A percentile compares a stretch with the other conserved stretches of the same genome.
phyloP scores from a whole-genome alignment of 2,797 vertebrate species.

The Rhabdomys pumilio region DNA sequence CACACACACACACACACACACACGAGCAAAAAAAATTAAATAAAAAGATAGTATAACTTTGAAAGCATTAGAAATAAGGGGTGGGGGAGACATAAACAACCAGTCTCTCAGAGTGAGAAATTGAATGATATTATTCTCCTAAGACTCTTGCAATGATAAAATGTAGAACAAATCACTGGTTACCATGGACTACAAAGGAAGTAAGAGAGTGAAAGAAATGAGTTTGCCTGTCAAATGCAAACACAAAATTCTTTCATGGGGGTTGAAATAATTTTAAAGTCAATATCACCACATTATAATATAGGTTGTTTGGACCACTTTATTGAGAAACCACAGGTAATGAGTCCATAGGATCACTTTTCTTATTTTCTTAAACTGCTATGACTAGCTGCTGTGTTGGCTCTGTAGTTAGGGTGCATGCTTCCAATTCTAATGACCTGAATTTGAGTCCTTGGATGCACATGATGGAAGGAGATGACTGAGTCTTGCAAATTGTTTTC shows the following conservation, averaged over 20 bases:
- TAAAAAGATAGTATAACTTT: neutral
- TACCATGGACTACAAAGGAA: neutral
- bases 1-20: neutral
- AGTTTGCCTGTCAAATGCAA: neutral
- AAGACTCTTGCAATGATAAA: constrained; percentile 21
- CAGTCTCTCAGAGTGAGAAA: neutral
- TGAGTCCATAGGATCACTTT: neutral
- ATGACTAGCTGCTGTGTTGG: neutral
- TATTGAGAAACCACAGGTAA: neutral
- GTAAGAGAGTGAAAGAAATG: neutral
- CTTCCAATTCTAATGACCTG: neutral
- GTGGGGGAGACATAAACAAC: neutral
- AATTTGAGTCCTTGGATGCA: neutral
- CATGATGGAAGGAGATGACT: neutral
- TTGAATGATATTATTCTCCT: neutral
- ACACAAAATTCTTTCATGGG: neutral
- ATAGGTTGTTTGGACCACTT: neutral
- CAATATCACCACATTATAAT: neutral
- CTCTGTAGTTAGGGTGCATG: no score
- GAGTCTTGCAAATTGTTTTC: neutral
- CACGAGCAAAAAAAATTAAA: neutral
- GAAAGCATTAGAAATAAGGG: neutral
- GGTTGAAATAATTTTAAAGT: neutral
- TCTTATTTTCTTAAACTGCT: neutral
- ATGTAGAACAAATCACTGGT: neutral